Base-by-base conservation (phyloP, 2,888 invertebrate species). In the Hirudinaria manillensis region DNA sequence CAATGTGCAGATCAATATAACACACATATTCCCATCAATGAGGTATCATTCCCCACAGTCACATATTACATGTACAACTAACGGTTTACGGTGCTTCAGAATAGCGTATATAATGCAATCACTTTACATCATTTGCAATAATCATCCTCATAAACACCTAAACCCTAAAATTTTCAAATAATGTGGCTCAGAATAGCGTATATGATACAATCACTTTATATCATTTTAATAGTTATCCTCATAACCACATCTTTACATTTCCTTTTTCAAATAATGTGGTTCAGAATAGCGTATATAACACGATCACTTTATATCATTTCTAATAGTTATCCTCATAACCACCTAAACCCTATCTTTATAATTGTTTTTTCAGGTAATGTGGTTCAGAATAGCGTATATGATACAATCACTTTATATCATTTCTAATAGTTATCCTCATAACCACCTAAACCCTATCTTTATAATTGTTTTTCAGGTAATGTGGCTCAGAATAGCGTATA, bases 401-500 rank as follows among this genome's bases (percentile, higher is more conserved):
- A 19, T 19, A 61, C 7, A 7, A 61, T 61, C 61, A 61, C 10
- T 29, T 61, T 2, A 4, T 1, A 24, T 27, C 29, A 45, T 1
- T 13, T 61, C 19, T 27, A 7, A 21, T 24, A 19, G 24, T 61
- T 61, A 6, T 61, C 24, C 29, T 61, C 24, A 27, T 7, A 61
- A 45, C 45, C 45, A 45, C 45, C 45, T 6, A 61, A 2, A 61
- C n/a, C n/a, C n/a, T 27, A 16, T 19, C 13, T 45, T 45, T 45
- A 45, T 16, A 16, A 61, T 16, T 61, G 56, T 13, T 6, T 56
- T 24, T 10, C 45, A 45, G 1, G 45, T 16, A 45, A 61, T 61
- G 61, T 61, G 61, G 61, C n/a, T 61, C 61, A 61, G 61, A 7
- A 61, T 61, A 61, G 61, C 61, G 61, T 61, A 61, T 61, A 61